Base-by-base conservation (phyloP, 1,140 invertebrate genomes). In the Platyscapa corneri region DNA sequence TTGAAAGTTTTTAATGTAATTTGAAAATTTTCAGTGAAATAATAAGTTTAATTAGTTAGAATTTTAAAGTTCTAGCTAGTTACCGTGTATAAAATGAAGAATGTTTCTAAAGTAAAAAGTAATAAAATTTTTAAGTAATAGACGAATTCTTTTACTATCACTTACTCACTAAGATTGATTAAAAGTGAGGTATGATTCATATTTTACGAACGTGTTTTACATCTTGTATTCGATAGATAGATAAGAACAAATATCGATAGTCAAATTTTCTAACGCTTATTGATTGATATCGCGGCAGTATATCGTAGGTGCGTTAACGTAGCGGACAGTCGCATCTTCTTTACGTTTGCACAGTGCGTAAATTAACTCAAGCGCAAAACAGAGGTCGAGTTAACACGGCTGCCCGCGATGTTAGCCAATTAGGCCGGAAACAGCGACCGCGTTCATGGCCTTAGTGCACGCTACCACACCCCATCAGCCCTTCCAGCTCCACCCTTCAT, bases 341-440 rank as follows among this genome's bases (percentile, higher is more conserved):
- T 49, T 60, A 23, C 46, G 32, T 27, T 37, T 53, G 37, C 70
- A 1, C 23, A 6, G 27, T 39, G 60, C 56, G 39, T 46, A 67
- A 78, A 84, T 84, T 78, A 78, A 78, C 83, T 72, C 46, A 53
- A 3, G 34, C 32, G 65, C 32, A 39, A 49, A 49, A 46, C 60
- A 39, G 32, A 70, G 83, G 82, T 84, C 75, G 65, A 84, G 75
- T 84, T 84, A 84, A 80, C 83, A 74, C 78, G 65, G 37, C 42
- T 46, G 67, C 60, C 46, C 74, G 83, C 64, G 83, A 76, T 84
- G 70, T 80, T 74, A 64, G 83, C 76, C 75, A 79, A 80, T 84
- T 84, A 84, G 76, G 76, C 67, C 64, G 64, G 75, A 37, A 46
- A 53, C n/a, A n/a, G 75, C 12, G 27, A 16, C 16, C 64, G 14